These are phyloP conservation scores for Ips typographus DNA, from an alignment of 1,140 invertebrate species.

Conservation along the genomic window DNA sequence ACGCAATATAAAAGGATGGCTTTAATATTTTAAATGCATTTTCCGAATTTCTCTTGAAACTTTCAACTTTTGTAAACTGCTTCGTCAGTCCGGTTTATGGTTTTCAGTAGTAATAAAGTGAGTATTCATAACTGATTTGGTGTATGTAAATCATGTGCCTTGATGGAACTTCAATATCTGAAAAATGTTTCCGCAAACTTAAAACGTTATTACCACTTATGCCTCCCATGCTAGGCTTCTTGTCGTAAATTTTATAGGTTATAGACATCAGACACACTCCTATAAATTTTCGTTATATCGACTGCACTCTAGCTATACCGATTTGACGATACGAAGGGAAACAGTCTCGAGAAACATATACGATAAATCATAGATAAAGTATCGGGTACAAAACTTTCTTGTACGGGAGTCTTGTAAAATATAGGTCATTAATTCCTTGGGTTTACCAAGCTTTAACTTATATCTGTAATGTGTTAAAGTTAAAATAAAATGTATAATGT, in stretches of 20 bases:
- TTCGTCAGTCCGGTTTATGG: too few species aligned
- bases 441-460: background rate
- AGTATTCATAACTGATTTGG: too few species aligned
- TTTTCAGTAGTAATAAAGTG: too few species aligned
- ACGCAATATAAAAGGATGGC: too few species aligned
- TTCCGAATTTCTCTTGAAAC: too few species aligned
- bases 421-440: conserved; percentile 2
- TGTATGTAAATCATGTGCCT: background rate
- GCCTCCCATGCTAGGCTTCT: conserved; percentile 7
- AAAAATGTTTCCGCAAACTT: conserved; percentile 11
- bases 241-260: conserved; percentile 22
- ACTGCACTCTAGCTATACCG: conserved; percentile 8
- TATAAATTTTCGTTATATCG: conserved; percentile 23
- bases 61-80: too few species aligned
- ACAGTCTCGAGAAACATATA: conserved; percentile 13
- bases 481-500: too few species aligned
- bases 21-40: too few species aligned
- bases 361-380: conserved; percentile 26
- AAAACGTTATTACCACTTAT: conserved; percentile 22
- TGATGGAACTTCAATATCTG: background rate
- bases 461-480: too few species aligned
- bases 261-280: conserved; percentile 25
- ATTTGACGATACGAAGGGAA: conserved; percentile 19
- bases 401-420: background rate
- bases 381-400: conserved; percentile 1